Conservation (phyloP, 1,140 invertebrate species). For the Cotesia chilonis region DNA sequence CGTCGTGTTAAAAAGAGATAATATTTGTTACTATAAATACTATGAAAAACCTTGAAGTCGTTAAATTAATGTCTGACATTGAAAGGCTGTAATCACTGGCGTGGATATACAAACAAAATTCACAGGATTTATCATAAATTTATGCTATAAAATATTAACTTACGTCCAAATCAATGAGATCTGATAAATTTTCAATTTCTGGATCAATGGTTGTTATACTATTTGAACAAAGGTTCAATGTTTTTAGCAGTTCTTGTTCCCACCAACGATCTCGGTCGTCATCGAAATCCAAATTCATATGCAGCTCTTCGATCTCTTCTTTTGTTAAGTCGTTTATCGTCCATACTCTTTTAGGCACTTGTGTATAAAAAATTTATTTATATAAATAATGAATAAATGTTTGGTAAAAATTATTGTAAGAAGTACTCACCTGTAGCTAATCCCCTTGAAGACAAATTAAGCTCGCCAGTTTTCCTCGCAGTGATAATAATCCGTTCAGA, state of each 20-base stretch:
- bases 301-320: slow-evolving; percentile 67
- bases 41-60: not conserved
- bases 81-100: not conserved
- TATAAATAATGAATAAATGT: not conserved
- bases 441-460: slow-evolving; percentile 80
- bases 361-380: slow-evolving; percentile 46
- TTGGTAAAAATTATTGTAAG: no score
- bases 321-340: slow-evolving; percentile 79
- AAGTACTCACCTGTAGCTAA: slow-evolving; percentile 72
- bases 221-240: slow-evolving; percentile 85
- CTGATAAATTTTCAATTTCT: slow-evolving; percentile 75
- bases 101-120: not conserved
- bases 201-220: slow-evolving; percentile 72
- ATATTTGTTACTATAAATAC: slow-evolving; percentile 3
- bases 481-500: slow-evolving; percentile 77
- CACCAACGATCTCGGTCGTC: slow-evolving; percentile 81
- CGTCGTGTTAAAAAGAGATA: not conserved
- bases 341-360: slow-evolving; percentile 86
- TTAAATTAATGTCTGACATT: slow-evolving; percentile 1
- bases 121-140: slow-evolving; percentile 6
- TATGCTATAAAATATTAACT: slow-evolving; percentile 44
- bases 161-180: slow-evolving; percentile 78
- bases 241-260: slow-evolving; percentile 81
- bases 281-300: slow-evolving; percentile 74
- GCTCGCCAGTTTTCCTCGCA: slow-evolving; percentile 78